Percentiles rank a stretch among this genome's conserved stretches.
These are phyloP conservation scores for Hydra vulgaris DNA, from an alignment of 30 jellyfish, hydroid and myxozoan species.

Conservation along the genomic window DNA sequence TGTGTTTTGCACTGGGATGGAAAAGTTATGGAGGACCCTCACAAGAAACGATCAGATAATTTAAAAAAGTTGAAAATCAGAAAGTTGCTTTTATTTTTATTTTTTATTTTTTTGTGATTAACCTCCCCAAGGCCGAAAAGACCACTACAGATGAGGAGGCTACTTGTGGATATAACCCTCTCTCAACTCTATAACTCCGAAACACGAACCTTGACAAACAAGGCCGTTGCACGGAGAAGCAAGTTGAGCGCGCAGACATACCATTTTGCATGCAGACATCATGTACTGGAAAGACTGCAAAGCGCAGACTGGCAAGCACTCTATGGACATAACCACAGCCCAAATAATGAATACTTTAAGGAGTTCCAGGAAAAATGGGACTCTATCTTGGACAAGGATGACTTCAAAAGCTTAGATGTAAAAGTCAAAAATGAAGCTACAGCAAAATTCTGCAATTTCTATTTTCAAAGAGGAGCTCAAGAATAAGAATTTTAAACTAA, in stretches of 20 bases:
- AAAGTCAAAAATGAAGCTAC: neutral
- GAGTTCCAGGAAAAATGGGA: neutral
- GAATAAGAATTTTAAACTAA: neutral
- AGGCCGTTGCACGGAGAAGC: neutral
- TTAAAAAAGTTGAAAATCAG: neutral
- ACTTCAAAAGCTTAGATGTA: neutral
- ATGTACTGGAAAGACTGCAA: neutral
- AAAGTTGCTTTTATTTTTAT: no score
- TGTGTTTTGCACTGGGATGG: neutral
- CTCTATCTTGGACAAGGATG: neutral
- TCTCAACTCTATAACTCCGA: no score
- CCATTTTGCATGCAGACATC: neutral
- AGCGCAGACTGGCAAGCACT: neutral
- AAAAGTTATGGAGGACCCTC: neutral
- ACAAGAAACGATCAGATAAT: neutral
- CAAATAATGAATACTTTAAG: neutral
- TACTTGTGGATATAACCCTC: neutral
- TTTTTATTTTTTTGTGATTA: no score
- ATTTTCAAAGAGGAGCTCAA: neutral
- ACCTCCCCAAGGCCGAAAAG: no score
- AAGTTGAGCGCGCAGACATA: neutral
- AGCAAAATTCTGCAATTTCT: neutral
- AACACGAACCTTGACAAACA: no score
- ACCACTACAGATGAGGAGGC: neutral
- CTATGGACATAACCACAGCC: neutral